Base-by-base conservation (phyloP, 2,797 vertebrate species). In the Oreochromis grahami region DNA sequence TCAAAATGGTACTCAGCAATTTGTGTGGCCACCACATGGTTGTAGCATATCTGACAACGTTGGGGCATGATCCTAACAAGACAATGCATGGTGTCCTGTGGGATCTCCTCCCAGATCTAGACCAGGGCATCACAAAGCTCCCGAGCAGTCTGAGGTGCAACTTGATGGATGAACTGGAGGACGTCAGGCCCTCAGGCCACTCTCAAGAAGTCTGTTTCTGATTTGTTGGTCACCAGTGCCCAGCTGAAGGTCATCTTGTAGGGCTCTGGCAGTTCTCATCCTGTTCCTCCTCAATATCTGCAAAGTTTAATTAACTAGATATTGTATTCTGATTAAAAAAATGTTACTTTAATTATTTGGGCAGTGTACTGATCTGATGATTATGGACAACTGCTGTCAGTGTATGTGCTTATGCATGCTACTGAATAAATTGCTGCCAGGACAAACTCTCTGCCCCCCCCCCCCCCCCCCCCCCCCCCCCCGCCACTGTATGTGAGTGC, bases 371-470 rank as follows among this genome's bases (percentile, higher is more conserved):
- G 58, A 38, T 72, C 6, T 26, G 36, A 38, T 80, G 72, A 84
- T 26, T 77, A 50, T 48, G 32, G 15, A 56, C 24, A 52, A 34
- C 24, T 83, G 60, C 50, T 81, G 52, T 11, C 72, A 70, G 51
- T 68, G 19, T 13, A 77, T 38, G 52, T 68, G n/a, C 38, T 87
- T 76, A 84, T 79, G 68, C 56, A 78, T 76, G 77, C 53, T 74
- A 89, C 68, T 81, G 29, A 63, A 76, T 88, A 81, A 77, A 86
- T 63, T 78, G 58, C 81, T 86, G 80, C 84, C 77, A 87, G 87
- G 85, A 87, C 78, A 90, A 51, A 41, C 78, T 79, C 11, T 4
- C 74, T 58, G 32, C 78, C 53, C n/a, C n/a, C n/a, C n/a, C n/a
- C n/a, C n/a, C n/a, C n/a, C n/a, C n/a, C n/a, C n/a, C n/a, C n/a